Evolutionary conservation across 2,113 vertebrate species (phyloP), one percentile per base, ranked within the genome.

Genomic region (Chionodraco myersi): DNA sequence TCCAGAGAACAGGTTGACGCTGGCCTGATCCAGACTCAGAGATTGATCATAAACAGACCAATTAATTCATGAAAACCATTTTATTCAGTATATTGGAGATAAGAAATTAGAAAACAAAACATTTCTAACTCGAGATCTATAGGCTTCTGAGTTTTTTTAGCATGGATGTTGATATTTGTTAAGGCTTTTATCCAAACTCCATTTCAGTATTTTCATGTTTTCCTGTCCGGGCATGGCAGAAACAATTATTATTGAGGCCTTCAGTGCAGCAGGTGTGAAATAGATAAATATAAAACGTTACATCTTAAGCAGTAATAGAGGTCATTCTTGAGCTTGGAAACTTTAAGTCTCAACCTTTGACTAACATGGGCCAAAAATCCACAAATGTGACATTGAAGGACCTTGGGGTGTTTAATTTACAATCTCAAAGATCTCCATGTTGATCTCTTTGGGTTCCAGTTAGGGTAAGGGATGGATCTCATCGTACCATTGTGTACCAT

Each of bases 1-100:
- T 21, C 26, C 15, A 10, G 26, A 18, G 48, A 77, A 26, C 88
- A 71, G 41, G 77, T 62, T 2, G 26, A 26, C 3, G 45, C 83
- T 47, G 54, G 78, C 78, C 68, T 48, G 56, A 72, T 53, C 70
- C 68, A 41, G 68, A 26, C 75, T 56, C 11, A 34, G 48, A 30
- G 49, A 1, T 7, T 14, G 10, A 61, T 69, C 14, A 15, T n/a
- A 56, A 14, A 8, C 10, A 12, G 1, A 30, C 1, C 13, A 56
- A 34, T 6, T 12, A 23, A 36, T 36, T 6, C 53, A 48, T 10
- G 18, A 26, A 58, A 64, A 64, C 4, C n/a, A 47, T 47, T 13
- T 53, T 21, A 6, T 58, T 16, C 9, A 56, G 10, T n/a, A 14
- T 36, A 14, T 14, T 52, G 6, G 5, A 36, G 56, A 26, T 45